Evolutionary conservation across 92 coral and sea anemone species (phyloP), one percentile per base, ranked within the genome.

Genomic region (Galaxea fascicularis): DNA sequence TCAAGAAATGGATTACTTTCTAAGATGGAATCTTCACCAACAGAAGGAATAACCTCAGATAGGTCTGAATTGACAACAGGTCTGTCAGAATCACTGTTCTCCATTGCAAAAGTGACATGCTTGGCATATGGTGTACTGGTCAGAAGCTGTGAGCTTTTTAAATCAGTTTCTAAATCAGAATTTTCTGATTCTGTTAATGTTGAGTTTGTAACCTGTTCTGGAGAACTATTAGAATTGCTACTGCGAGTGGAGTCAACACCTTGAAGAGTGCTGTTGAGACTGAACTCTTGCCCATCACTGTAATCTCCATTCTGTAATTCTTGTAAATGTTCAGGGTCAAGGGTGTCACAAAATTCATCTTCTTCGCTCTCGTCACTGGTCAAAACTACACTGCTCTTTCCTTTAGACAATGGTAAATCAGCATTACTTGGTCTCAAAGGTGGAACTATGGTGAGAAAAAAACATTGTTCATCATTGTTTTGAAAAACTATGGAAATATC

Each of bases 331-430:
- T 96, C 99, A 25, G 99, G 99, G 82, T 92, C 99, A 54, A 97
- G 64, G 4, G 98, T 89, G 86, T 97, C 99, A 85, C 99, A 97
- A 84, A 94, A 97, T 73, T 94, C 95, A 29, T 97, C 99, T 69
- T 96, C 95, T 49, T 90, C 98, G 78, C 95, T 93, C 24, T 94
- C 96, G 8, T 94, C 98, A 54, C 94, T 92, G 12, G 91, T 81
- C 85, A 89, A 20, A 41, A 70, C 28, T 4, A 71, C 35, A 0
- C 78, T 46, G 25, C 41, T 82, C 41, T 45, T 71, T 35, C 56
- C 86, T 56, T 25, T 82, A 10, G 86, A 46, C 58, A 44, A 7
- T 3, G 30, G n/a, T 66, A 22, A 12, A 52, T 79, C 84, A 8
- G 28, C 44, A 47, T 27, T 46, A 25, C 62, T n/a, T 52, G 78